phyloP scores from a whole-genome alignment of 1,140 invertebrate genomes.

The Brachionus plicatilis region DNA sequence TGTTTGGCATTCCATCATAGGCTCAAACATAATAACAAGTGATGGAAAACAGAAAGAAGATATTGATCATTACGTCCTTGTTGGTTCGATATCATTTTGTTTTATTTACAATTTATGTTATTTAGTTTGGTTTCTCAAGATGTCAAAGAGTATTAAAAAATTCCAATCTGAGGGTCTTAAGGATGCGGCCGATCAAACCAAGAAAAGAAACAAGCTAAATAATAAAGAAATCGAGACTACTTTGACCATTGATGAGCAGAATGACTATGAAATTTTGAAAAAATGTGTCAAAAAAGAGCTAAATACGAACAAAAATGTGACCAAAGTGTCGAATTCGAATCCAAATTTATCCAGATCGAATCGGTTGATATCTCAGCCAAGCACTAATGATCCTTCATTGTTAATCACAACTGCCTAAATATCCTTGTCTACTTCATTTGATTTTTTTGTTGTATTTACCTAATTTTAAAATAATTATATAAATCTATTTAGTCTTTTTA shows the following conservation, averaged over 20 bases:
- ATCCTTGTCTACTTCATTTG: not conserved
- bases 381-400: not conserved
- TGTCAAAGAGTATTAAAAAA: slow-evolving; percentile 26
- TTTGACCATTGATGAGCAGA: not conserved
- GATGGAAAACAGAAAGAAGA: slow-evolving; percentile 9
- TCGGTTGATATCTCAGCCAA: not conserved
- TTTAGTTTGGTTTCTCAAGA: slow-evolving; percentile 31
- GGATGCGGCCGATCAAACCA: not conserved
- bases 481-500: not conserved
- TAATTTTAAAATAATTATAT: not conserved
- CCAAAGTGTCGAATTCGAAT: not conserved
- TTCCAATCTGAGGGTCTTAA: slow-evolving; percentile 13
- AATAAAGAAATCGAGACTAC: not conserved
- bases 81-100: slow-evolving; percentile 4
- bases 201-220: not conserved
- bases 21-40: slow-evolving; percentile 21
- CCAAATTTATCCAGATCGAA: not conserved
- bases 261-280: slow-evolving; percentile 9
- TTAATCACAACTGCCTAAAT: not conserved
- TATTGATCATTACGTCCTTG: not conserved
- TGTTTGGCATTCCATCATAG: slow-evolving; percentile 41
- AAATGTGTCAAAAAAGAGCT: not conserved
- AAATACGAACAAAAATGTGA: not conserved
- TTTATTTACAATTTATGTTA: slow-evolving; percentile 21
- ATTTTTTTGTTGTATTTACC: not conserved